phyloP scores from a whole-genome alignment of 2,113 vertebrate species.

The Rhodinocichla rosea region DNA sequence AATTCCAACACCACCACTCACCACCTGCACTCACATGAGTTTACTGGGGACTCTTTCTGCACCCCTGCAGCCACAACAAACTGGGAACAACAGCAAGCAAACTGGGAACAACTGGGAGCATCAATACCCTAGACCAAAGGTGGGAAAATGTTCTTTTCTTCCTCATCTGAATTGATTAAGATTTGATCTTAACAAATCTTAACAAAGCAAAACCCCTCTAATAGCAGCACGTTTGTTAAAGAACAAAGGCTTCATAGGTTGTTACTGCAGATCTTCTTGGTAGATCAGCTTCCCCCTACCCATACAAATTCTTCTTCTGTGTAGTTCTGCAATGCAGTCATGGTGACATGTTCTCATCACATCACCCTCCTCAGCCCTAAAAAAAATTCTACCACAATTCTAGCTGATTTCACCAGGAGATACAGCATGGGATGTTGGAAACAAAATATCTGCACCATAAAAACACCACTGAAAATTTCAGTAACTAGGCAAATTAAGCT shows the following conservation, averaged over 20 bases:
- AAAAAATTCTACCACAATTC: not conserved
- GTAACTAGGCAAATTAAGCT: not conserved
- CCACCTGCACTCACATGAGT: not conserved
- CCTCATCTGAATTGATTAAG: not conserved
- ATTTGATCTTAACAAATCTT: not conserved
- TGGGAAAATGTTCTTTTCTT: not conserved
- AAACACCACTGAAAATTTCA: not conserved
- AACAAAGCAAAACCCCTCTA: not conserved
- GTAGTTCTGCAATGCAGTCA: conserved; percentile 21
- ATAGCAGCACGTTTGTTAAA: not conserved
- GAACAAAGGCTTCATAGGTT: not conserved
- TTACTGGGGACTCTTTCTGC: not conserved
- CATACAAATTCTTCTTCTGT: not conserved
- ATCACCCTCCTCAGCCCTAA: not conserved
- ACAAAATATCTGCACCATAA: not conserved
- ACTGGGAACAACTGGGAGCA: not conserved
- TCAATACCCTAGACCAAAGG: not conserved
- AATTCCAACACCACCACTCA: not conserved
- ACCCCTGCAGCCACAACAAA: not conserved
- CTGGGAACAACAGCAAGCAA: not conserved
- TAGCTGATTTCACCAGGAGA: not conserved
- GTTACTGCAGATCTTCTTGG: not conserved
- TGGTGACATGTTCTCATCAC: not conserved
- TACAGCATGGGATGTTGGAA: not conserved
- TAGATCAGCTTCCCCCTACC: not conserved